Percentiles rank a stretch among this genome's conserved stretches.
Evolutionary conservation across 2,113 vertebrate species (phyloP).

Genomic region (Gyps fulvus): DNA sequence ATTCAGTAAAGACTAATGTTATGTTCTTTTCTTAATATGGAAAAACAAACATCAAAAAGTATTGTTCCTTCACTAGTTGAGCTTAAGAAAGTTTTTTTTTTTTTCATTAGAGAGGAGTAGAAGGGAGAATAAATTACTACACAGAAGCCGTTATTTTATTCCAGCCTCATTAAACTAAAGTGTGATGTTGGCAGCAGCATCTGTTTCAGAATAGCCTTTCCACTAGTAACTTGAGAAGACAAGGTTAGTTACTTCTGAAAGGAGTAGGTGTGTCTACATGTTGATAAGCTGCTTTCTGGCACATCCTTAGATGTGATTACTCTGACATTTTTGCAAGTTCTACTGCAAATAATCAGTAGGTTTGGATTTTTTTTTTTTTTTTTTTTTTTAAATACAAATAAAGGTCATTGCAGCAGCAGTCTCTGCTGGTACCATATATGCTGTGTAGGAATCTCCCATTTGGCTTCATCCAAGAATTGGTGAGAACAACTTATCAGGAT

Average conservation of each 20-base stretch:
- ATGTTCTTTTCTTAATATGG: neutral
- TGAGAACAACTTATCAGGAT: slow-evolving; percentile 95
- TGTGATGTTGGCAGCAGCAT: neutral
- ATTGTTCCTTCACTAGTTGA: neutral
- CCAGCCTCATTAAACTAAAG: neutral
- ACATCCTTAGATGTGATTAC: neutral
- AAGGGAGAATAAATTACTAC: neutral
- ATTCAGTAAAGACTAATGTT: neutral
- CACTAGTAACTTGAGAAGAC: neutral
- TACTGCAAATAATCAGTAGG: neutral
- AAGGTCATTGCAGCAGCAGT: slow-evolving; percentile 90
- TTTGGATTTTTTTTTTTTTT: neutral
- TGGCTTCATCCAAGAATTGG: slow-evolving; percentile 95
- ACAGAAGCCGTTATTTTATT: neutral
- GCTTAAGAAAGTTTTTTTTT: neutral
- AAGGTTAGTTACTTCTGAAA: neutral
- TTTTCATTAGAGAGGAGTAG: neutral
- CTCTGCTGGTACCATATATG: slow-evolving; percentile 96
- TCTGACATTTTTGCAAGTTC: neutral
- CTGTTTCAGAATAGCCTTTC: neutral
- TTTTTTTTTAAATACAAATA: neutral
- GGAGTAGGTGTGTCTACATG: neutral
- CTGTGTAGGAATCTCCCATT: slow-evolving; percentile 97
- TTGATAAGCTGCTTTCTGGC: neutral
- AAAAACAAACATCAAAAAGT: neutral